A percentile compares a stretch with the other conserved stretches of the same genome.
Evolutionary conservation across 2,888 invertebrate genomes (phyloP).

Genomic region (Arrhopalites spinosus): DNA sequence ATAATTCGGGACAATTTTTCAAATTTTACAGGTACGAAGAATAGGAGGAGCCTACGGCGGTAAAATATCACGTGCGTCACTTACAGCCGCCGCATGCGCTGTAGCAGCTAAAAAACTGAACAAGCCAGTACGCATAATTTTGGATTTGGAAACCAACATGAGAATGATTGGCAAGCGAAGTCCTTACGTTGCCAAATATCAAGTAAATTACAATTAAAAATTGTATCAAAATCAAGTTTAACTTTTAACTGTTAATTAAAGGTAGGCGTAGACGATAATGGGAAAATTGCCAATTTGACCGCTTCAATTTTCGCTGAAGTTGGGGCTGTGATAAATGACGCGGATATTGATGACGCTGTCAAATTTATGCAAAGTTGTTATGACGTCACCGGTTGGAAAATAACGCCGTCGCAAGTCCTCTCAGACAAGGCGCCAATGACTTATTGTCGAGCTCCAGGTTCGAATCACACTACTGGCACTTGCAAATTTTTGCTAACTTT

Average conservation of each 20-base stretch:
- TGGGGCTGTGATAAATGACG: constrained; percentile 64
- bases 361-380: constrained; percentile 67
- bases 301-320: constrained; percentile 62
- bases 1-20: no score
- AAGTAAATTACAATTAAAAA: constrained; percentile 60
- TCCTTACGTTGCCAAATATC: constrained; percentile 68
- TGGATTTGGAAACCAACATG: constrained; percentile 76
- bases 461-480: constrained; percentile 33
- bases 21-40: constrained; percentile 70
- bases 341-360: constrained; percentile 58
- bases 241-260: background rate
- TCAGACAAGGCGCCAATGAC: constrained; percentile 62
- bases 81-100: constrained; percentile 70
- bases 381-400: constrained; percentile 65
- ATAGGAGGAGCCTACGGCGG: constrained; percentile 80
- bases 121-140: constrained; percentile 72
- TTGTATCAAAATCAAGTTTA: background rate
- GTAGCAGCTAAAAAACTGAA: constrained; percentile 70
- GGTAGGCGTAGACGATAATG: constrained; percentile 60
- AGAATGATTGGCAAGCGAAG: constrained; percentile 70
- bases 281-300: constrained; percentile 71
- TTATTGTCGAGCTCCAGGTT: constrained; percentile 74
- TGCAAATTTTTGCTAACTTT: background rate
- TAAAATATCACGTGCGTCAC: constrained; percentile 70
- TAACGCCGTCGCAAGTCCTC: constrained; percentile 58